A percentile compares a stretch with the other conserved stretches of the same genome.
phyloP scores from a whole-genome alignment of 64 coral and sea anemone species.

The Trachythela sp. region DNA sequence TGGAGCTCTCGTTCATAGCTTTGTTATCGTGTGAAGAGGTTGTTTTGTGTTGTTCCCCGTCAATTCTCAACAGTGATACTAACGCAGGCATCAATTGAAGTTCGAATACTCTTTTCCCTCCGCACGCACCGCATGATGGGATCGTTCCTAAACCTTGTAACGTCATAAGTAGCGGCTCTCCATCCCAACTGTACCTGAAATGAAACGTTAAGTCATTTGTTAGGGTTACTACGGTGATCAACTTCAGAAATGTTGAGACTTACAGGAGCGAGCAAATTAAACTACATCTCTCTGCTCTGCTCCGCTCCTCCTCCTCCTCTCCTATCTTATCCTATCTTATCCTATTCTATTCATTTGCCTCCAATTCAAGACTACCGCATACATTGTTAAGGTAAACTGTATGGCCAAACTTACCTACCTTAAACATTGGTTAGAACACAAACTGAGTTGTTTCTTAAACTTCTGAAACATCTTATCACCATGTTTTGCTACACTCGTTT shows the following conservation, averaged over 20 bases:
- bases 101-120: neutral
- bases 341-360: too few species aligned
- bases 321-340: too few species aligned
- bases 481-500: neutral
- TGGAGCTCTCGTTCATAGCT: too few species aligned
- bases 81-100: slow-evolving; percentile 7
- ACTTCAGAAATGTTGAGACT: too few species aligned
- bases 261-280: too few species aligned
- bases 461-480: slow-evolving; percentile 1
- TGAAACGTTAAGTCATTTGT: neutral
- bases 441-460: neutral
- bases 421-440: neutral
- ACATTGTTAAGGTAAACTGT: too few species aligned
- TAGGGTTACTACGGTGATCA: too few species aligned
- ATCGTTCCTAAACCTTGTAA: neutral
- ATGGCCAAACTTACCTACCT: neutral
- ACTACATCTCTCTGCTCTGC: too few species aligned
- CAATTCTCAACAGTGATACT: neutral
- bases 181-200: neutral
- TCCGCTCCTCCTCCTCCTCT: too few species aligned
- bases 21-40: neutral
- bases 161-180: neutral
- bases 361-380: too few species aligned
- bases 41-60: neutral
- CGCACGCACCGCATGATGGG: neutral